A percentile compares a stretch with the other conserved stretches of the same genome.
Evolutionary conservation across 2,888 invertebrate genomes (phyloP).

Genomic region (Lissocephala sabroskyi): DNA sequence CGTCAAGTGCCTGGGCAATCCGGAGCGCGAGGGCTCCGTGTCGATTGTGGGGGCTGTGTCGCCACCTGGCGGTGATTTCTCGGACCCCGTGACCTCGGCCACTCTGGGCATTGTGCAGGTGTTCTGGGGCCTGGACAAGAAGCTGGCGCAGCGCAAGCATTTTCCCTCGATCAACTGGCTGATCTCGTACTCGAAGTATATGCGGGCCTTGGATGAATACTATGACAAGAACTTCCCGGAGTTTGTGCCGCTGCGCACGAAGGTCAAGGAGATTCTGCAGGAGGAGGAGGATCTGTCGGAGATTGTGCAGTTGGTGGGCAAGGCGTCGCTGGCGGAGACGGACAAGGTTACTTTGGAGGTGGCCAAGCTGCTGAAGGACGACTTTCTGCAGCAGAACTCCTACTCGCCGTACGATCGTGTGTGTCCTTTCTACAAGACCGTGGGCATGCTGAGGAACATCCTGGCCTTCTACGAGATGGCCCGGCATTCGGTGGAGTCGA

Average conservation of each 20-base stretch:
- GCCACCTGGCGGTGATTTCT: constrained; percentile 99
- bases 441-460: constrained; percentile 98
- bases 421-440: constrained; percentile 99
- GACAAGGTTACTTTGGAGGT: constrained; percentile 99
- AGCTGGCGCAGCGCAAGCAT: constrained; percentile 98
- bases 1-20: constrained; percentile 97
- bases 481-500: constrained; percentile 97
- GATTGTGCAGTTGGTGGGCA: constrained; percentile 99
- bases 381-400: constrained; percentile 99
- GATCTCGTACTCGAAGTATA: constrained; percentile 99
- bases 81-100: constrained; percentile 99
- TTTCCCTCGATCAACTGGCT: constrained; percentile 99
- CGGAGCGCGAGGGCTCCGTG: constrained; percentile 98
- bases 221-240: constrained; percentile 99
- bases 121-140: constrained; percentile 99
- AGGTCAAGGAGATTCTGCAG: constrained; percentile 94
- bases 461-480: constrained; percentile 99
- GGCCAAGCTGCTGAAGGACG: constrained; percentile 97
- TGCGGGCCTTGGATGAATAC: constrained; percentile 98
- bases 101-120: constrained; percentile 99
- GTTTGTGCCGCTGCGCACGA: constrained; percentile 97
- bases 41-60: constrained; percentile 99
- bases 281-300: constrained; percentile 99
- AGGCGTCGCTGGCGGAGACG: constrained; percentile 97
- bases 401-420: constrained; percentile 96